Percentiles rank a stretch among this genome's conserved stretches.
Conservation (phyloP, 1,140 invertebrate species). For the Pogonomyrmex californicus region DNA sequence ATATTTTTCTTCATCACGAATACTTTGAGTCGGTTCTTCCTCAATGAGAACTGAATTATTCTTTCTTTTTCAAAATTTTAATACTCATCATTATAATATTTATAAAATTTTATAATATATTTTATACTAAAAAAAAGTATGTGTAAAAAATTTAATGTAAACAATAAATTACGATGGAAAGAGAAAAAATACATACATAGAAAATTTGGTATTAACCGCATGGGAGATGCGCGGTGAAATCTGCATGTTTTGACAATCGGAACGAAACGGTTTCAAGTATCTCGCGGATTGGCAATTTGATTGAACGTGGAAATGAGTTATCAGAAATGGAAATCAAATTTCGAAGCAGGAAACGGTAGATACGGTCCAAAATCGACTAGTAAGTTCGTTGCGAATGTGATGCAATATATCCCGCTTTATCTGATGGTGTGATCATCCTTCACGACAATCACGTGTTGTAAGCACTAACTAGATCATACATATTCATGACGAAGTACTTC, state of each 20-base stretch:
- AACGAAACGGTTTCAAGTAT: constrained; percentile 69
- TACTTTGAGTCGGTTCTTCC: constrained; percentile 7
- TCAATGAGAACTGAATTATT: neutral
- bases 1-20: neutral
- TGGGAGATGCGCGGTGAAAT: constrained; percentile 39
- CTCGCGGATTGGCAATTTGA: constrained; percentile 64
- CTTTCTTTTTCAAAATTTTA: neutral
- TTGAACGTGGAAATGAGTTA: constrained; percentile 62
- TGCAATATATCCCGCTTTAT: constrained; percentile 58
- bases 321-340: constrained; percentile 66
- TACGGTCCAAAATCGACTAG: constrained; percentile 52
- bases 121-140: neutral
- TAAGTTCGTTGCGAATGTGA: constrained; percentile 42
- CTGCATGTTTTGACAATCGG: constrained; percentile 70
- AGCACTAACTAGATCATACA: constrained; percentile 53
- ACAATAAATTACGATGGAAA: constrained; percentile 12
- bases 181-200: neutral
- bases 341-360: constrained; percentile 56
- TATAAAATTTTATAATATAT: neutral
- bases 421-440: constrained; percentile 52
- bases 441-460: constrained; percentile 33
- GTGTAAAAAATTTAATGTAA: constrained; percentile 26
- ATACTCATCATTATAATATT: neutral
- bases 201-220: constrained; percentile 46
- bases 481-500: constrained; percentile 54